Conservation (phyloP, 2,797 vertebrate species). For the Cetoscarus ocellatus region DNA sequence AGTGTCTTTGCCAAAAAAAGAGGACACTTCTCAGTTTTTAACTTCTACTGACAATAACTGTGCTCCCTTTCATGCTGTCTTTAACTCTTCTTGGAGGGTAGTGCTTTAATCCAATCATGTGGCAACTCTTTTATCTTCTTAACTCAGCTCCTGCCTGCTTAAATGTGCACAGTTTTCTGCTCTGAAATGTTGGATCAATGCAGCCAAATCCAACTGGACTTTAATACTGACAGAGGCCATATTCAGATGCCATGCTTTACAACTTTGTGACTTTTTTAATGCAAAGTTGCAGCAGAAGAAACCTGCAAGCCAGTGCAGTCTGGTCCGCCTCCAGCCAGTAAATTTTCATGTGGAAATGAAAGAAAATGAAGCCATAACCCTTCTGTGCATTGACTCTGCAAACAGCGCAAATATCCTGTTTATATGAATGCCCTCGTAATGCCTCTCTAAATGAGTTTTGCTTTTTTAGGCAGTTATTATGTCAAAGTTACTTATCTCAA, state of each 20-base stretch:
- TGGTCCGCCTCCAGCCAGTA: constrained; percentile 23
- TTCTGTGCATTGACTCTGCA: constrained; percentile 21
- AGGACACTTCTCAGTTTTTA: constrained; percentile 1
- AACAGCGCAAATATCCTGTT: constrained; percentile 1
- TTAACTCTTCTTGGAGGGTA: constrained; percentile 27
- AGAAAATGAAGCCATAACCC: constrained; percentile 66
- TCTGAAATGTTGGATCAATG: constrained; percentile 23
- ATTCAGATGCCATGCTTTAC: constrained; percentile 22
- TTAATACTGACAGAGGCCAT: constrained; percentile 45
- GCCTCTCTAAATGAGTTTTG: background rate
- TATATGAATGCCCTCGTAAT: background rate
- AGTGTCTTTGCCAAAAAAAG: constrained; percentile 42
- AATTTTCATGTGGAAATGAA: constrained; percentile 40
- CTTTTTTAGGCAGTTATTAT: background rate
- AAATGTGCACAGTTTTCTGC: constrained; percentile 34
- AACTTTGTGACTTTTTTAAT: constrained; percentile 21
- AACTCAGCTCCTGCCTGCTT: constrained; percentile 21
- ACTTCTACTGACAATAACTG: constrained; percentile 1
- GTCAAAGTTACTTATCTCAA: background rate
- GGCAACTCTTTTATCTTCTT: constrained; percentile 20
- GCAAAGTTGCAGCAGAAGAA: constrained; percentile 13
- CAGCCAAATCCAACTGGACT: constrained; percentile 39
- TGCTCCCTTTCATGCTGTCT: constrained; percentile 9
- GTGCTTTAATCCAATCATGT: constrained; percentile 41
- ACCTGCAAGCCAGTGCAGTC: constrained; percentile 22